A percentile compares a stretch with the other conserved stretches of the same genome.
Evolutionary conservation across 2,797 vertebrate genomes (phyloP).

Genomic region (Rhynchotus rufescens): DNA sequence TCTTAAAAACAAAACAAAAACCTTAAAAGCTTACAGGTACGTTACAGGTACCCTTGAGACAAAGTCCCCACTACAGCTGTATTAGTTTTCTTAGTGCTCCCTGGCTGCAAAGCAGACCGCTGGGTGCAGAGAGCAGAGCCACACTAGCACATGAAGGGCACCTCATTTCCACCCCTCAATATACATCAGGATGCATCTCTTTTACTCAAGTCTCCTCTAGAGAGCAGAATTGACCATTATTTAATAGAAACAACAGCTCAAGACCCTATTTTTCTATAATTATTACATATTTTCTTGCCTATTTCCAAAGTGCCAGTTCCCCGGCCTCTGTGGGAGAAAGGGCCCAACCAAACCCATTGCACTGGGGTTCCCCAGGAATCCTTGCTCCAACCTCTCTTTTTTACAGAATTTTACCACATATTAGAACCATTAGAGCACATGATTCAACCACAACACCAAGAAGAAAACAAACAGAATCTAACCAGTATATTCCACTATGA

Average conservation of each 20-base stretch:
- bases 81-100: not conserved
- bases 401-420: not conserved
- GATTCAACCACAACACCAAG: slow-evolving; percentile 3
- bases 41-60: not conserved
- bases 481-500: not conserved
- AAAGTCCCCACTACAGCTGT: not conserved
- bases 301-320: not conserved
- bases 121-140: not conserved
- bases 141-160: too few relatives aligned
- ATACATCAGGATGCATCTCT: not conserved
- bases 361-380: too few relatives aligned
- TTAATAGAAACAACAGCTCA: not conserved
- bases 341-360: not conserved
- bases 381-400: not conserved
- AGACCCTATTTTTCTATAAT: not conserved
- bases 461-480: slow-evolving; percentile 19
- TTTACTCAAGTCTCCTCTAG: not conserved
- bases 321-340: not conserved
- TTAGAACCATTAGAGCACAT: slow-evolving; percentile 22
- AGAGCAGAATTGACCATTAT: not conserved
- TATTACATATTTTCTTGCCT: not conserved
- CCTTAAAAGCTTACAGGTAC: too few relatives aligned
- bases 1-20: too few relatives aligned
- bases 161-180: too few relatives aligned
- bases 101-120: not conserved